Conservation (phyloP, 2,113 vertebrate genomes). For the Spea bombifrons region DNA sequence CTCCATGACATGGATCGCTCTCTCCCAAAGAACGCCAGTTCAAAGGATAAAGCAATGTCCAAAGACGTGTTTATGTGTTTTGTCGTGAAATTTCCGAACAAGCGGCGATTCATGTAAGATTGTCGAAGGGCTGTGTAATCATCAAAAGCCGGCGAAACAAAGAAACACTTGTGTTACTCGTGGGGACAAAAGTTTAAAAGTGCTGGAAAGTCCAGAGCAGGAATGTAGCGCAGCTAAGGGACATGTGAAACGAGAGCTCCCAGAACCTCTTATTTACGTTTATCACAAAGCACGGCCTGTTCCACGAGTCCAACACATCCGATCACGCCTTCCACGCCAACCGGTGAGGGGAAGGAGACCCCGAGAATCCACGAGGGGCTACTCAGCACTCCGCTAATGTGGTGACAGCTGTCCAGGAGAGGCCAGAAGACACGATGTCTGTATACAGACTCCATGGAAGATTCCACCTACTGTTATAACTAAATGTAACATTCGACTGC, state of each 20-base stretch:
- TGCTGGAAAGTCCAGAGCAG: conserved; percentile 20
- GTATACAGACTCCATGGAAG: too few relatives aligned
- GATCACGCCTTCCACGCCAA: neutral
- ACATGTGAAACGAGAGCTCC: conserved; percentile 19
- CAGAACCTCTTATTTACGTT: conserved; percentile 17
- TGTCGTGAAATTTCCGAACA: conserved; percentile 32
- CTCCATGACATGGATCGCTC: conserved; percentile 14
- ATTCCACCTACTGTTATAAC: too few relatives aligned
- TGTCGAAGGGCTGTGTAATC: conserved; percentile 26
- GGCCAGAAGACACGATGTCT: too few relatives aligned
- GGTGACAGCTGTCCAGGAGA: too few relatives aligned
- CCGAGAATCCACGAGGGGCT: neutral
- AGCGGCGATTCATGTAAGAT: conserved; percentile 35
- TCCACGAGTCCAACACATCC: neutral
- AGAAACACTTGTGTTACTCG: conserved; percentile 27
- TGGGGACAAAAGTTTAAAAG: conserved; percentile 36
- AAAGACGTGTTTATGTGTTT: conserved; percentile 30
- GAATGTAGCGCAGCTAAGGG: neutral
- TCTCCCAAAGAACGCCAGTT: conserved; percentile 10
- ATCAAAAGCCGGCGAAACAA: conserved; percentile 36
- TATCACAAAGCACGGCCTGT: conserved; percentile 7
- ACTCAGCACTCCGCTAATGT: too few relatives aligned
- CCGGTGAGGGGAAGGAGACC: neutral
- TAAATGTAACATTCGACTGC: too few relatives aligned
- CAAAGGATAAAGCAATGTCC: conserved; percentile 12